Conservation (phyloP, 2,797 vertebrate genomes). For the Melanotaenia trifasciata region DNA sequence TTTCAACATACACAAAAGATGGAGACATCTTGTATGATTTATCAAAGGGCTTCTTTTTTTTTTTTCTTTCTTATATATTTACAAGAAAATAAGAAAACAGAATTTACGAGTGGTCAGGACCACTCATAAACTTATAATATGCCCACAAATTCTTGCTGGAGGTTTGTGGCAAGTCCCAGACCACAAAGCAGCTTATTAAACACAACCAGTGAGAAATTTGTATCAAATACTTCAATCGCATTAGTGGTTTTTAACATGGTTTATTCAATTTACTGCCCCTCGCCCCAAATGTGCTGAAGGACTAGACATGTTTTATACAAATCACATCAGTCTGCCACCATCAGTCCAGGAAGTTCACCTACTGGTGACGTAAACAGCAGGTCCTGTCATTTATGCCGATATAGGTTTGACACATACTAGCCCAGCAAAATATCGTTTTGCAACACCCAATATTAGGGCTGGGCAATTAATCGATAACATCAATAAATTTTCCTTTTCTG, state of each 20-base stretch:
- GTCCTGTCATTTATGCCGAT: background rate
- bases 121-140: constrained; percentile 15
- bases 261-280: background rate
- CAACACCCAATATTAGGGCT: background rate
- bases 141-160: constrained; percentile 17
- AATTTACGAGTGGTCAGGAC: background rate
- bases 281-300: too few relatives aligned
- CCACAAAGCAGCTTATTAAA: constrained; percentile 32
- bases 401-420: background rate
- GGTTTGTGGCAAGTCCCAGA: constrained; percentile 16
- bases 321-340: background rate
- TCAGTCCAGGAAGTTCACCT: background rate
- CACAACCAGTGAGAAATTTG: constrained; percentile 20
- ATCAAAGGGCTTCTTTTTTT: constrained; percentile 20
- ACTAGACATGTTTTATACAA: background rate
- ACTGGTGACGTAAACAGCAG: background rate
- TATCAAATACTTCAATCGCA: constrained; percentile 21
- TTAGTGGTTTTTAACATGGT: background rate
- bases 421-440: background rate
- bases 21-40: constrained; percentile 14
- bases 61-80: background rate
- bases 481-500: too few relatives aligned
- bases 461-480: too few relatives aligned
- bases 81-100: constrained; percentile 18
- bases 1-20: background rate